Percentiles rank a stretch among this genome's conserved stretches.
phyloP scores from a whole-genome alignment of 1,140 invertebrate species.

The Nasonia giraulti region DNA sequence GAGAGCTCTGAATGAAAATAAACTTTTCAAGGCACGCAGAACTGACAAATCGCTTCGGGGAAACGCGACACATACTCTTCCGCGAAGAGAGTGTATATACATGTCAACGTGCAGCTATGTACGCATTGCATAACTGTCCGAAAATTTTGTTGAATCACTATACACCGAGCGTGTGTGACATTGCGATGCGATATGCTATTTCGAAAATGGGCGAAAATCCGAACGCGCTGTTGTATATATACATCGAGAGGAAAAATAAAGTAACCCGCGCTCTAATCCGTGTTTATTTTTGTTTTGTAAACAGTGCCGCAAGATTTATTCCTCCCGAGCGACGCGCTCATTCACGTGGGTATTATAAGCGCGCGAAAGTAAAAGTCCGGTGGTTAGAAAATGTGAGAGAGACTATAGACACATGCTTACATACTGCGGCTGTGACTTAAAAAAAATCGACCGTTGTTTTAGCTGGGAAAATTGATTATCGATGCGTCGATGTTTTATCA shows the following conservation, averaged over 20 bases:
- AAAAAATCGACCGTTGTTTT: no score
- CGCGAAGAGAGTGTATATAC: no score
- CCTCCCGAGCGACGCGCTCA: neutral
- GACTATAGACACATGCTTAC: no score
- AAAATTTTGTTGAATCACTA: neutral
- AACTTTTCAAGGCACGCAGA: neutral
- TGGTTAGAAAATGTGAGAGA: no score
- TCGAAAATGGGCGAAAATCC: neutral
- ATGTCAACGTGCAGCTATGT: neutral
- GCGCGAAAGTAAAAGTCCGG: no score
- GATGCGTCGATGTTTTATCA: no score
- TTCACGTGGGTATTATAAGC: no score
- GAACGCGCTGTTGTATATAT: neutral
- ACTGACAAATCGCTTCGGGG: neutral
- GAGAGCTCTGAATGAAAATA: neutral
- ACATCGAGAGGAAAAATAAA: neutral
- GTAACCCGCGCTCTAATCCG: neutral
- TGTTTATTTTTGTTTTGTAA: slow-evolving; percentile 5
- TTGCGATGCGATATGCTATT: neutral
- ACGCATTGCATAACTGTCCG: neutral
- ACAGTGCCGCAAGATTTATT: neutral
- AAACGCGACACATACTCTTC: neutral
- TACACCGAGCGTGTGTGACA: no score
- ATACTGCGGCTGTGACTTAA: no score
- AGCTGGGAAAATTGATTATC: no score